Conservation (phyloP, 2,113 vertebrate species). For the Oenanthe oenanthe region DNA sequence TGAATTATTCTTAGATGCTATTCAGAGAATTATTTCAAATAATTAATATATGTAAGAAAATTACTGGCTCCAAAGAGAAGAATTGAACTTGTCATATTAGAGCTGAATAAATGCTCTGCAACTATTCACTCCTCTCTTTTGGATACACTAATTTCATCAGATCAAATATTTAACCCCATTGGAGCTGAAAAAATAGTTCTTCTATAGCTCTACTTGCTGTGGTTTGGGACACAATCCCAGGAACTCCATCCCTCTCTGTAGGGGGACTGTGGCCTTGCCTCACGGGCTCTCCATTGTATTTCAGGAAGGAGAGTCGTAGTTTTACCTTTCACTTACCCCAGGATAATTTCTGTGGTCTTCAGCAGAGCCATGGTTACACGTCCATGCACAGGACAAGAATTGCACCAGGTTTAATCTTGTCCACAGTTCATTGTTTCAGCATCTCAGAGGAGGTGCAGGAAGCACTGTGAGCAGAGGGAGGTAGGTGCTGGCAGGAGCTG, state of each 20-base stretch:
- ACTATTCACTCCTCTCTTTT: conserved; percentile 42
- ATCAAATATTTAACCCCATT: conserved; percentile 39
- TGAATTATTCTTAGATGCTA: conserved; percentile 60
- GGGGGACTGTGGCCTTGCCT: conserved; percentile 9
- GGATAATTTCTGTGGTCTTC: conserved; percentile 45
- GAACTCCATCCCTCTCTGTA: not conserved
- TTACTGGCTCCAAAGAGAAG: conserved; percentile 47
- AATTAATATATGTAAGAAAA: conserved; percentile 67
- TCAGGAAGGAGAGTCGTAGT: not conserved
- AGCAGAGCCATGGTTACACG: not conserved
- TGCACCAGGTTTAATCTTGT: conserved; percentile 34
- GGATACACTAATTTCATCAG: conserved; percentile 22
- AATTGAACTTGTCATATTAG: conserved; percentile 60
- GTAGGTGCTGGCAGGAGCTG: not conserved
- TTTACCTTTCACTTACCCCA: not conserved
- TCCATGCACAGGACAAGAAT: not conserved
- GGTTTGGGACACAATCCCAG: not conserved
- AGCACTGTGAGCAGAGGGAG: accelerated
- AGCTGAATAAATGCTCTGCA: conserved; percentile 40
- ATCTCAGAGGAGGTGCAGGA: conserved; percentile 25
- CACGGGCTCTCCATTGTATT: not conserved
- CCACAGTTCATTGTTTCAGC: conserved; percentile 5
- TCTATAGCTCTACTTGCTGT: not conserved
- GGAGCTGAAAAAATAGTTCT: not conserved
- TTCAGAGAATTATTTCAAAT: conserved; percentile 64